These are phyloP conservation scores for Poicephalus meyeri DNA, from an alignment of 2,113 vertebrate genomes.

Conservation along the genomic window DNA sequence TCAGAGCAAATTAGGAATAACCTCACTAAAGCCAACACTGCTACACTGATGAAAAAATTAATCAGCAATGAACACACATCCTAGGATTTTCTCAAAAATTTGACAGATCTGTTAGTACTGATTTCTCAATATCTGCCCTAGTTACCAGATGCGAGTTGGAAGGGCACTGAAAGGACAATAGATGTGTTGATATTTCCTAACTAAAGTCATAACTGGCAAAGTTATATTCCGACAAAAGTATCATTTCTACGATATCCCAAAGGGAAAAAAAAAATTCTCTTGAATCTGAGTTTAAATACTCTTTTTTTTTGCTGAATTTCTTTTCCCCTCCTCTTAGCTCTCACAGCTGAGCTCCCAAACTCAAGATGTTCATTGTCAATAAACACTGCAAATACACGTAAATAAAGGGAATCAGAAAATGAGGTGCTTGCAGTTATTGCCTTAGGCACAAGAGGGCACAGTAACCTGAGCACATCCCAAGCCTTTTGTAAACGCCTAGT, in stretches of 20 bases:
- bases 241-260: not conserved
- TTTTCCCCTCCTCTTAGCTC: not conserved
- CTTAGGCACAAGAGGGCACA: slow-evolving; percentile 80
- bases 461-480: slow-evolving; percentile 64
- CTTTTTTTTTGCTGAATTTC: not conserved
- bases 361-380: not conserved
- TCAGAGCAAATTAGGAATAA: not conserved
- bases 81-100: slow-evolving; percentile 58
- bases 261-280: not conserved
- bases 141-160: slow-evolving; percentile 13
- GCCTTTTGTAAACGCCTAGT: slow-evolving; percentile 77
- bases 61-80: slow-evolving; percentile 35
- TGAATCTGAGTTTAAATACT: not conserved
- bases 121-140: slow-evolving; percentile 40
- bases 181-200: not conserved
- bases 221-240: not conserved
- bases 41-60: slow-evolving; percentile 25
- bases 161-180: slow-evolving; percentile 54
- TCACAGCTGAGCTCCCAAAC: not conserved
- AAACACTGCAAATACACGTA: not conserved
- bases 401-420: not conserved
- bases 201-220: not conserved
- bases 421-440: slow-evolving; percentile 71
- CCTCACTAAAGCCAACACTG: not conserved
- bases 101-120: slow-evolving; percentile 49